A percentile compares a stretch with the other conserved stretches of the same genome.
Evolutionary conservation across 2,888 invertebrate species (phyloP).

Genomic region (Agrilus mali): DNA sequence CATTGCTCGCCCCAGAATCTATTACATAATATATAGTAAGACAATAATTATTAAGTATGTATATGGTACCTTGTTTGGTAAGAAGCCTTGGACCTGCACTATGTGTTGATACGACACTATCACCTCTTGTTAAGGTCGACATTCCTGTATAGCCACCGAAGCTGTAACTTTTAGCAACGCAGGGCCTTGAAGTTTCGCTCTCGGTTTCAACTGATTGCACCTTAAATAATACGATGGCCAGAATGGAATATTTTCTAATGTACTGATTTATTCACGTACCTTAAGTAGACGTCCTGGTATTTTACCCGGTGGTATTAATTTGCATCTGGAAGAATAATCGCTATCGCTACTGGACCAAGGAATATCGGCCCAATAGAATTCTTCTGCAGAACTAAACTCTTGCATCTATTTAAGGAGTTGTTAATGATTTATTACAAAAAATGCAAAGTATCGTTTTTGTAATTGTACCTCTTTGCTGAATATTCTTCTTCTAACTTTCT

Average conservation of each 20-base stretch:
- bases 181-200: conserved; percentile 34
- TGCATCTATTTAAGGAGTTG: conserved; percentile 22
- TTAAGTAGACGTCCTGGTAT: conserved; percentile 38
- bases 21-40: no score
- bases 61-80: conserved; percentile 57
- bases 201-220: conserved; percentile 44
- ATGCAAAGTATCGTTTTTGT: no score
- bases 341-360: conserved; percentile 46
- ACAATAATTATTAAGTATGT: not conserved
- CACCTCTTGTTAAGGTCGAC: conserved; percentile 42
- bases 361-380: conserved; percentile 35
- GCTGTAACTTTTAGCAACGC: conserved; percentile 74
- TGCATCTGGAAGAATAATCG: conserved; percentile 30
- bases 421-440: no score
- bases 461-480: conserved; percentile 45
- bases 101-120: conserved; percentile 51
- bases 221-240: conserved; percentile 24
- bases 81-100: conserved; percentile 52
- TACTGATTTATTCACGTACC: conserved; percentile 26
- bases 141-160: conserved; percentile 69
- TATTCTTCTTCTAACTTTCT: conserved; percentile 72
- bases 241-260: conserved; percentile 1
- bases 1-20: conserved; percentile 48
- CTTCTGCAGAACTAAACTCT: conserved; percentile 36
- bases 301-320: conserved; percentile 35